A percentile compares a stretch with the other conserved stretches of the same genome.
These are phyloP conservation scores for Cotesia congregata DNA, from an alignment of 2,888 invertebrate genomes.

Conservation along the genomic window DNA sequence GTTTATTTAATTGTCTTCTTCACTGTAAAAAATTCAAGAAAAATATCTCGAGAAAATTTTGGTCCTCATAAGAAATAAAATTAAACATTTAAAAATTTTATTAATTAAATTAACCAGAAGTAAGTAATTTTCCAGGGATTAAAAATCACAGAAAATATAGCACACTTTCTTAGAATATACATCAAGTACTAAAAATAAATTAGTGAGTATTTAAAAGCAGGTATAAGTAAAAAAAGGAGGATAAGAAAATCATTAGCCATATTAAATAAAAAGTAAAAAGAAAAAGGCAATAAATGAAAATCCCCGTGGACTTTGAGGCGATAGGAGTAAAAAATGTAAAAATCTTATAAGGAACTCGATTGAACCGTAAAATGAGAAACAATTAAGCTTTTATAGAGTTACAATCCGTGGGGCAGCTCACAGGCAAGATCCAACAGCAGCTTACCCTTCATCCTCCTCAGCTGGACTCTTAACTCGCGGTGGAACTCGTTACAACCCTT, in stretches of 20 bases:
- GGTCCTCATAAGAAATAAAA: too few relatives aligned
- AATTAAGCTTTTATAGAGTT: slow-evolving; percentile 67
- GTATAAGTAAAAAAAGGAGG: neutral
- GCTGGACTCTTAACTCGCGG: neutral
- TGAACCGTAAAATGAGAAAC: slow-evolving; percentile 67
- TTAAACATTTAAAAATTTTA: too few relatives aligned
- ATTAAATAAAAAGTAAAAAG: slow-evolving; percentile 18
- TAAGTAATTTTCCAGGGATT: too few relatives aligned
- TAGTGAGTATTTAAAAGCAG: neutral
- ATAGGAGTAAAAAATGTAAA: slow-evolving; percentile 27
- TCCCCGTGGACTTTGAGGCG: neutral
- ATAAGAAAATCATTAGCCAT: slow-evolving; percentile 7
- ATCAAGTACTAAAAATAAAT: neutral
- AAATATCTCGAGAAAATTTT: too few relatives aligned
- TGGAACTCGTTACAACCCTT: slow-evolving; percentile 51
- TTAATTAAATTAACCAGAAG: too few relatives aligned
- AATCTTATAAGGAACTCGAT: slow-evolving; percentile 56
- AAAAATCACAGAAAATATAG: too few relatives aligned
- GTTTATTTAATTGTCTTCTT: too few relatives aligned
- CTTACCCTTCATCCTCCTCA: slow-evolving; percentile 41
- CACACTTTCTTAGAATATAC: too few relatives aligned
- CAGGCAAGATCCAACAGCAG: slow-evolving; percentile 2
- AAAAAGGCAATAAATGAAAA: slow-evolving; percentile 10
- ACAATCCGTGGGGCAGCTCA: slow-evolving; percentile 55
- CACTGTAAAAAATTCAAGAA: too few relatives aligned